Percentiles rank a stretch among this genome's conserved stretches.
These are phyloP conservation scores for Amiota communis DNA, from an alignment of 2,888 invertebrate species.

Conservation along the genomic window DNA sequence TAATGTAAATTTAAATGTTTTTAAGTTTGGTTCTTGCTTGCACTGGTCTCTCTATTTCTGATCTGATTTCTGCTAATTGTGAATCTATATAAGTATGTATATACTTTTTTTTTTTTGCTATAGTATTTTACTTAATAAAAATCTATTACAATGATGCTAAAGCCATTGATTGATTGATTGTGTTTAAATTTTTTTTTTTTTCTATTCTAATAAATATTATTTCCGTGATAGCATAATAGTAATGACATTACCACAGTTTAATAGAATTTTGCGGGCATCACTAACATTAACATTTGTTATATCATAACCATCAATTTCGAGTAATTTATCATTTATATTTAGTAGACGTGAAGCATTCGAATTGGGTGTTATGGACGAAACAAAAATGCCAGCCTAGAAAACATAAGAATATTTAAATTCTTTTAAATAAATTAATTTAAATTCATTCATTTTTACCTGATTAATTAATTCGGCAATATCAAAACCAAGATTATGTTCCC, in stretches of 20 bases:
- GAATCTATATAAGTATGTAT: no score
- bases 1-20: no score
- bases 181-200: no score
- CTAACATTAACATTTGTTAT: constrained; percentile 67
- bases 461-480: constrained; percentile 65
- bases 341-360: constrained; percentile 64
- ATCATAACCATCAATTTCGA: constrained; percentile 71
- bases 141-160: no score
- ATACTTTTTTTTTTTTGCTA: no score
- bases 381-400: constrained; percentile 66
- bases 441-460: constrained; percentile 54
- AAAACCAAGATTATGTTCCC: constrained; percentile 66
- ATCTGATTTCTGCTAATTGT: no score
- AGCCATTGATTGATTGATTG: no score
- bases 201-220: constrained; percentile 26
- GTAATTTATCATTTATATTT: constrained; percentile 66
- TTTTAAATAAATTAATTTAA: neutral
- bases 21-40: no score
- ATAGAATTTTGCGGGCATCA: constrained; percentile 67
- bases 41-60: no score
- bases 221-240: constrained; percentile 72
- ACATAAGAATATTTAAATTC: neutral
- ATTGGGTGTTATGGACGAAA: constrained; percentile 62
- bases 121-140: no score
- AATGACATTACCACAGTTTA: constrained; percentile 63